Evolutionary conservation across 2,888 invertebrate genomes (phyloP), one percentile per base, ranked within the genome.

Genomic region (Plagodis dolabraria): DNA sequence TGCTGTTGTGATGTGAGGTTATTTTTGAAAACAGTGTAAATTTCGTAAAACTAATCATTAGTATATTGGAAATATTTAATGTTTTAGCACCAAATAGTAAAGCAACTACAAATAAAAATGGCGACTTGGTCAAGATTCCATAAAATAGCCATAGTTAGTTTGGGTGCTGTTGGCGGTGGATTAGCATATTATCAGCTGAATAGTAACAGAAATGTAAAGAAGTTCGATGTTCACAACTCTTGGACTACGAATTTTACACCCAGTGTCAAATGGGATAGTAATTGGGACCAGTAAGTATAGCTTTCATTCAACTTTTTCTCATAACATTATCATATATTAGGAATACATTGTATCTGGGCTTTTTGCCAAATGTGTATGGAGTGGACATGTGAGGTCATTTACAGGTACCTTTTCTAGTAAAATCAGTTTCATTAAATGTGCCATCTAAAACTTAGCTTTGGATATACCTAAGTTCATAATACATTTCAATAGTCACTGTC

Each of bases 281-380:
- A 98, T 87, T 98, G 98, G 98, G 98, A 98, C 84, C 96, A 95
- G 96, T 96, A 93, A 94, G 94, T 90, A 62, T 35, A 11, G 33
- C n/a, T 52, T 53, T 51, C 12, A 33, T 53, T 48, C 7, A 12
- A 38, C 12, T 46, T 58, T 52, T 33, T 38, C 22, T 22, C 22
- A 22, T 22, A 22, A 22, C 22, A 22, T 22, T 22, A 22, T 4
- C 22, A 22, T 22, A 22, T 22, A 2, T 22, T 22, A 22, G 22
- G 22, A 22, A 22, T 22, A 22, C 22, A 22, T 22, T 2, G 2
- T 22, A 4, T 22, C 22, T 22, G 22, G 22, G 22, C 22, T 22
- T 22, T 1, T 22, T 22, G 22, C 22, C 22, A 22, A 22, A 22
- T 22, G 1, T 22, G 4, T 22, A 22, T 22, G 22, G 4, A 22